These are phyloP conservation scores for Eupeodes latifasciatus DNA, from an alignment of 2,888 invertebrate species.

Conservation along the genomic window DNA sequence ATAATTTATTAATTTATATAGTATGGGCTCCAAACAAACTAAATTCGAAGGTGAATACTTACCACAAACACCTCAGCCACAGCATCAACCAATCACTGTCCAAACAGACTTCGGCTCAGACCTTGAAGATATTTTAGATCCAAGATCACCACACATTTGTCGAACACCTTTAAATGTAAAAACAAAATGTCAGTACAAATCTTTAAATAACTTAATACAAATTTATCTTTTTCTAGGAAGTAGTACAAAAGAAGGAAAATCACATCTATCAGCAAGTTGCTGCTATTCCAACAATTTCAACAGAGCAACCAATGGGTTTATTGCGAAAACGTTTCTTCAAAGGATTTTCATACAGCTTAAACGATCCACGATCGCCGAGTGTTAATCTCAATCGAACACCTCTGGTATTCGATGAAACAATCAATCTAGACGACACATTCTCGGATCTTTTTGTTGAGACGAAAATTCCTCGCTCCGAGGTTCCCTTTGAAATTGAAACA, in stretches of 20 bases:
- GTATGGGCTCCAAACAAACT: slow-evolving; percentile 81
- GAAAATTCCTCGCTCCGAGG: slow-evolving; percentile 71
- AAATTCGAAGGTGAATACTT: slow-evolving; percentile 80
- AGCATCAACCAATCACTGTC: slow-evolving; percentile 59
- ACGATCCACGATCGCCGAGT: slow-evolving; percentile 82
- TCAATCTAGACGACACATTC: slow-evolving; percentile 82
- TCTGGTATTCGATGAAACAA: slow-evolving; percentile 80
- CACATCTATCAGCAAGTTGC: slow-evolving; percentile 36
- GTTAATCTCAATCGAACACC: slow-evolving; percentile 81
- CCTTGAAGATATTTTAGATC: slow-evolving; percentile 77
- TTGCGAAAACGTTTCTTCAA: slow-evolving; percentile 81
- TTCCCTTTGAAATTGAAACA: background rate
- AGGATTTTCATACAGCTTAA: slow-evolving; percentile 79
- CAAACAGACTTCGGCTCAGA: slow-evolving; percentile 52
- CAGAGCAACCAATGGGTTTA: slow-evolving; percentile 59
- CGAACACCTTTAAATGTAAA: slow-evolving; percentile 81
- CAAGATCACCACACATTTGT: slow-evolving; percentile 80
- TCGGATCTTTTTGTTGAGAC: slow-evolving; percentile 82
- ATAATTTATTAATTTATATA: background rate
- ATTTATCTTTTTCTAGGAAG: slow-evolving; percentile 33
- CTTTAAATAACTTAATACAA: background rate
- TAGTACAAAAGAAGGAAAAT: background rate
- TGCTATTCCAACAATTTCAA: slow-evolving; percentile 25
- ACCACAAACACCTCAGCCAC: slow-evolving; percentile 77
- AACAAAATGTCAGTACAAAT: background rate